A percentile compares a stretch with the other conserved stretches of the same genome.
These are phyloP conservation scores for Eupristina koningsbergeri DNA, from an alignment of 1,140 invertebrate species.

Conservation along the genomic window DNA sequence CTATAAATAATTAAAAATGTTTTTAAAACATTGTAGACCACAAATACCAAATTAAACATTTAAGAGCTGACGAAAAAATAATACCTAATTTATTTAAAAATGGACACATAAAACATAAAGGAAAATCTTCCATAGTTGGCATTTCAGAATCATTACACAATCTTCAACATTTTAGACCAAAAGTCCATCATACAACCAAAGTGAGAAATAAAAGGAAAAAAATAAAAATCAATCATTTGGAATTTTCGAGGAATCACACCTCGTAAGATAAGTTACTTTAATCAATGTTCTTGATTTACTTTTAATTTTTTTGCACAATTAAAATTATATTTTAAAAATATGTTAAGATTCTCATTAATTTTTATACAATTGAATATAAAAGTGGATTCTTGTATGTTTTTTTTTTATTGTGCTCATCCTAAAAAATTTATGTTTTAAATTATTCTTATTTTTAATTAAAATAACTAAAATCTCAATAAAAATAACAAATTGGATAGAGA, in stretches of 20 bases:
- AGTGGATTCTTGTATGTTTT: too few relatives aligned
- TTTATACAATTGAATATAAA: too few relatives aligned
- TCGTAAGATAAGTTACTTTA: constrained; percentile 34
- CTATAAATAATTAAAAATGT: too few relatives aligned
- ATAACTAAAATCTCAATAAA: too few relatives aligned
- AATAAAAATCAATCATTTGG: background rate
- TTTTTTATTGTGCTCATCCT: too few relatives aligned
- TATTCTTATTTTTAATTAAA: too few relatives aligned
- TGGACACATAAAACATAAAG: background rate
- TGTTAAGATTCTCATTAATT: background rate
- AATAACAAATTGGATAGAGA: too few relatives aligned
- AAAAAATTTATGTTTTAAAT: too few relatives aligned
- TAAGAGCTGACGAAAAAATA: background rate
- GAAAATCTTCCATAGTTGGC: background rate
- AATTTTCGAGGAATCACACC: background rate
- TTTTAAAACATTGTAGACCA: background rate
- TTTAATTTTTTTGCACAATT: background rate
- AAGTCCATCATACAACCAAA: background rate
- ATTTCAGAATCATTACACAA: background rate
- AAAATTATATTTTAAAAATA: too few relatives aligned
- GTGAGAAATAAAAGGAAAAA: background rate
- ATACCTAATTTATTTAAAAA: background rate
- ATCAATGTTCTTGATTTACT: background rate
- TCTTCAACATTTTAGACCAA: background rate
- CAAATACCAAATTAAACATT: background rate